These are phyloP conservation scores for Halcyon leucocephala DNA, from an alignment of 2,797 vertebrate genomes.

Conservation along the genomic window DNA sequence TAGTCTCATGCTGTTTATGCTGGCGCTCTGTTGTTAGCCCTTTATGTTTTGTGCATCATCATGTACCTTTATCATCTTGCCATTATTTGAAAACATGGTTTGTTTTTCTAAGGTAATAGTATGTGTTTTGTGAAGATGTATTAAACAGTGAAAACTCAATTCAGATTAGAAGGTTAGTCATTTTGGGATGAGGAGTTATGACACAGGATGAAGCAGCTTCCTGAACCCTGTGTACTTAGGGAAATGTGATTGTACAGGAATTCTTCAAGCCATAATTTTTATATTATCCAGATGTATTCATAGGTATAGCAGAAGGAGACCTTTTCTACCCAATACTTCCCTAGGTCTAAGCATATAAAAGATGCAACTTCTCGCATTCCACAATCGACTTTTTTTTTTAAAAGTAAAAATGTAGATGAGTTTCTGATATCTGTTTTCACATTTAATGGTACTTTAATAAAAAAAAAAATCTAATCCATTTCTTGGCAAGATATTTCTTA, in stretches of 20 bases:
- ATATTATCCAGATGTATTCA: not conserved
- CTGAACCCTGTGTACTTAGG: not conserved
- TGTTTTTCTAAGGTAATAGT: conserved; percentile 20
- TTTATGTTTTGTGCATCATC: not conserved
- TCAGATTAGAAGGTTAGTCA: conserved; percentile 17
- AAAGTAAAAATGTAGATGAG: not conserved
- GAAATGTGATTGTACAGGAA: not conserved
- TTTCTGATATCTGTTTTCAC: not conserved
- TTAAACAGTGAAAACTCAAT: conserved; percentile 39
- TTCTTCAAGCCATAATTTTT: conserved; percentile 22
- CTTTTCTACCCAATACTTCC: not conserved
- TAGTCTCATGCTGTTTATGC: not conserved
- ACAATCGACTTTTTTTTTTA: not conserved
- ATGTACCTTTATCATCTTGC: conserved; percentile 13
- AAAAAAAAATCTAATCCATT: not conserved
- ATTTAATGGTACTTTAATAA: not conserved
- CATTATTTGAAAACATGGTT: conserved; percentile 6
- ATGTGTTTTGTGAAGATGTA: not conserved
- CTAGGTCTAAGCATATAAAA: not conserved
- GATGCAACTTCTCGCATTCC: not conserved
- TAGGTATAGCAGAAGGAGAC: not conserved
- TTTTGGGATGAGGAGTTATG: not conserved
- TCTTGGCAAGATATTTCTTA: not conserved
- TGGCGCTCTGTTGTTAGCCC: not conserved
- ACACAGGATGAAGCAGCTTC: conserved; percentile 1